Percentiles rank a stretch among this genome's conserved stretches.
Conservation (phyloP, 1,140 invertebrate genomes). For the Euura saliciscinereae region DNA sequence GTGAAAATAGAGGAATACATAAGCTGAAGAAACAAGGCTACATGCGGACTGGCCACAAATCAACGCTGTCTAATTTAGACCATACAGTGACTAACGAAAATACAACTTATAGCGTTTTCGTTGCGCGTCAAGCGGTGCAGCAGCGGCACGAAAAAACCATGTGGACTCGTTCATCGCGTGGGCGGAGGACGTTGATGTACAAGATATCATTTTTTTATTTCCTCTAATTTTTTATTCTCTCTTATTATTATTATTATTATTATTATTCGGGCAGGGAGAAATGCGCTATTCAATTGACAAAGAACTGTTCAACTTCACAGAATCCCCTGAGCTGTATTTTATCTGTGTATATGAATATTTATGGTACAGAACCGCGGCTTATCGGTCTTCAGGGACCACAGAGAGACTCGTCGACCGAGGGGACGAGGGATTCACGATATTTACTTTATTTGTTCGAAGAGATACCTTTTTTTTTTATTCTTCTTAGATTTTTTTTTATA, state of each 20-base stretch:
- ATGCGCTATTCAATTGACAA: background rate
- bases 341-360: too few species aligned
- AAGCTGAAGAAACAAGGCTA: background rate
- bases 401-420: too few species aligned
- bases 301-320: constrained; percentile 1
- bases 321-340: background rate
- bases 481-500: too few species aligned
- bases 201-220: background rate
- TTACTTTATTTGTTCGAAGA: too few species aligned
- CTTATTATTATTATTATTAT: constrained; percentile 7
- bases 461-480: too few species aligned
- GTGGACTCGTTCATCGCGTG: background rate
- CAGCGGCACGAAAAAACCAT: background rate
- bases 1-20: background rate
- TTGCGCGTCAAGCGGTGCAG: background rate
- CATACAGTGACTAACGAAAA: background rate
- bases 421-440: too few species aligned
- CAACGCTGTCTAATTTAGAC: constrained; percentile 1
- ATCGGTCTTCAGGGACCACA: too few species aligned
- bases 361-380: too few species aligned
- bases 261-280: too few species aligned
- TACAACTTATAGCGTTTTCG: background rate
- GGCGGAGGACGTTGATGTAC: background rate
- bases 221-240: background rate
- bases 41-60: background rate